phyloP scores from a whole-genome alignment of 2,113 vertebrate species.

The Fulmarus glacialis region DNA sequence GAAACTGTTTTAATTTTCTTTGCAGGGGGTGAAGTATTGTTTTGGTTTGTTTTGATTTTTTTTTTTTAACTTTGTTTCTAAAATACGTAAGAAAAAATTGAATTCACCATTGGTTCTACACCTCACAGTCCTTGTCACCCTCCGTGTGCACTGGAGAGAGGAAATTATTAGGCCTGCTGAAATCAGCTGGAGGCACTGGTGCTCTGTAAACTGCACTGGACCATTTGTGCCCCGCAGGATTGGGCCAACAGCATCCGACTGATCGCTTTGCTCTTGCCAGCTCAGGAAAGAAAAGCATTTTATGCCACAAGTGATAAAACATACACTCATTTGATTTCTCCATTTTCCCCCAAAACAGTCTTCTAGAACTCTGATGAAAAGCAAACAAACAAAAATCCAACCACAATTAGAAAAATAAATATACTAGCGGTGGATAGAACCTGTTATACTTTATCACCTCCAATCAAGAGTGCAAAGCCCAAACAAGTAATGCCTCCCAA shows the following conservation, averaged over 20 bases:
- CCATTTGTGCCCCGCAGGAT: not conserved
- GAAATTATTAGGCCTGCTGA: not conserved
- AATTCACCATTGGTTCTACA: not conserved
- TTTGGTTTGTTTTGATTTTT: slow-evolving; percentile 48
- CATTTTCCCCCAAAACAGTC: not conserved
- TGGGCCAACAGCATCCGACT: not conserved
- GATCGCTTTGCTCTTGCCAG: not conserved
- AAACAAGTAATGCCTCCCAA: not conserved
- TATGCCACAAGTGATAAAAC: not conserved
- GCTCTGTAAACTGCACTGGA: not conserved
- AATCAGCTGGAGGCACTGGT: not conserved
- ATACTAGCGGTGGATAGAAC: not conserved
- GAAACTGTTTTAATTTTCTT: slow-evolving; percentile 64
- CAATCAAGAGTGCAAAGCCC: not conserved
- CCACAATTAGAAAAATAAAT: slow-evolving; percentile 29
- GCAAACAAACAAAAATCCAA: slow-evolving; percentile 50
- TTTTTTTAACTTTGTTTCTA: not conserved
- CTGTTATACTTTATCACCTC: not conserved
- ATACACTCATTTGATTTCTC: not conserved
- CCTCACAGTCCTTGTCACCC: not conserved
- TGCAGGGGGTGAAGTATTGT: slow-evolving; percentile 61
- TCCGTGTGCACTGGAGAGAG: not conserved
- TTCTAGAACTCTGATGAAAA: not conserved
- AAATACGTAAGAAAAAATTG: not conserved
- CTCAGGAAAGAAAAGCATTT: not conserved